Evolutionary conservation across 2,113 vertebrate species (phyloP).

Genomic region (Bujurquina vittata): DNA sequence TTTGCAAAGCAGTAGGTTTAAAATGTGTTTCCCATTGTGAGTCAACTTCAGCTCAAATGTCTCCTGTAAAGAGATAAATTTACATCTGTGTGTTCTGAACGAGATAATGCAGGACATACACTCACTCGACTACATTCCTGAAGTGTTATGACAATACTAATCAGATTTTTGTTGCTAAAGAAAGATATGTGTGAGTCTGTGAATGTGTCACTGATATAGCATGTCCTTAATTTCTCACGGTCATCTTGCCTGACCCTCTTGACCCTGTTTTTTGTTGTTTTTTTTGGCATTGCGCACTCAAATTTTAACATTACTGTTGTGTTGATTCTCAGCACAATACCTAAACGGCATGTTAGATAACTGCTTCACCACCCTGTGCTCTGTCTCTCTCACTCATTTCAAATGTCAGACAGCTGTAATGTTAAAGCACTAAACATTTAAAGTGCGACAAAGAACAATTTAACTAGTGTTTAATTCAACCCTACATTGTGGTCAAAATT

Average conservation of each 20-base stretch:
- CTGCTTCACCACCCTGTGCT: not conserved
- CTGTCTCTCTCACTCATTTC: not conserved
- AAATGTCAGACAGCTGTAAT: not conserved
- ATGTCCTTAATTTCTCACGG: not conserved
- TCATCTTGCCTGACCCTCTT: not conserved
- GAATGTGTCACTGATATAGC: not conserved
- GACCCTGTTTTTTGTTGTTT: too few species aligned
- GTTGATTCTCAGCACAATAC: not conserved
- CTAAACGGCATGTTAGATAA: not conserved
- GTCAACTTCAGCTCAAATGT: not conserved
- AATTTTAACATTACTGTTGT: not conserved
- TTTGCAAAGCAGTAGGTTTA: not conserved
- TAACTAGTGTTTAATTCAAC: not conserved
- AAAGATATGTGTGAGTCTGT: not conserved
- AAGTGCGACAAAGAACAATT: not conserved
- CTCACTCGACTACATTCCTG: constrained; percentile 64
- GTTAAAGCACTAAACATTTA: not conserved
- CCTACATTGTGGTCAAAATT: accelerated
- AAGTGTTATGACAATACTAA: constrained; percentile 9
- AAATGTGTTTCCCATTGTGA: not conserved
- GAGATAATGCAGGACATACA: constrained; percentile 13
- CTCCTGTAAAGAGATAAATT: not conserved
- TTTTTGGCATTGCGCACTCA: not conserved
- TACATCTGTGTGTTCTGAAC: not conserved
- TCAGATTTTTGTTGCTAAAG: constrained; percentile 19